Evolutionary conservation across 2,888 invertebrate species (phyloP), one percentile per base, ranked within the genome.

Genomic region (Leucophenga montana): DNA sequence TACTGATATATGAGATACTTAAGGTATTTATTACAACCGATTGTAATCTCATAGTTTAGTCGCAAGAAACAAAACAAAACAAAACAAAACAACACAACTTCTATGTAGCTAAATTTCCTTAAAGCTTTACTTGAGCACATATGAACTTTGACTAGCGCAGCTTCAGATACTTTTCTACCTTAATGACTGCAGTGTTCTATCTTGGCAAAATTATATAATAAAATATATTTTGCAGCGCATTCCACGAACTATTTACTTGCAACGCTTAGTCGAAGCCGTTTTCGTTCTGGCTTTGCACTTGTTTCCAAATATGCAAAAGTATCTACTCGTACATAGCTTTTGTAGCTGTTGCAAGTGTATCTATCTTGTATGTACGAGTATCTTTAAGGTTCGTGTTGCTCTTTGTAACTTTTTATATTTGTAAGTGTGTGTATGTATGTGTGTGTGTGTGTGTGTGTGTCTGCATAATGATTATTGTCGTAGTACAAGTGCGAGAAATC

Each of bases 401-500:
- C n/a, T 50, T 18, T 48, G 56, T 56, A 18, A 8, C 56, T 18
- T 56, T 22, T 5, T 14, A 22, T 56, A 8, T 61, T 3, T 48
- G 16, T n/a, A n/a, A n/a, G n/a, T n/a, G 9, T 79, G 75, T 83
- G 61, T 72, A 54, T 59, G 62, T 67, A 53, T 65, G 56, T 68
- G 66, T 59, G 56, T 71, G 57, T 74, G 69, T 73, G 67, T 76
- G 48, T 73, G 71, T 80, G 68, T 82, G 75, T 75, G 74, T 78
- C 73, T 78, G 78, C 79, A 81, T 84, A 85, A 85, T 84, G 83
- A 84, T 83, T 85, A 85, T 83, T 83, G 85, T 79, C 39, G 39
- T 85, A 83, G 84, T 85, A 85, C 85, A 85, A 85, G 86, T 85
- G 85, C 86, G 86, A 86, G 84, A 80, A 85, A 85, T 85, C 85